Conservation (phyloP, 37 sponge, comb jelly and placozoan genomes). For the Beroe ovata region DNA sequence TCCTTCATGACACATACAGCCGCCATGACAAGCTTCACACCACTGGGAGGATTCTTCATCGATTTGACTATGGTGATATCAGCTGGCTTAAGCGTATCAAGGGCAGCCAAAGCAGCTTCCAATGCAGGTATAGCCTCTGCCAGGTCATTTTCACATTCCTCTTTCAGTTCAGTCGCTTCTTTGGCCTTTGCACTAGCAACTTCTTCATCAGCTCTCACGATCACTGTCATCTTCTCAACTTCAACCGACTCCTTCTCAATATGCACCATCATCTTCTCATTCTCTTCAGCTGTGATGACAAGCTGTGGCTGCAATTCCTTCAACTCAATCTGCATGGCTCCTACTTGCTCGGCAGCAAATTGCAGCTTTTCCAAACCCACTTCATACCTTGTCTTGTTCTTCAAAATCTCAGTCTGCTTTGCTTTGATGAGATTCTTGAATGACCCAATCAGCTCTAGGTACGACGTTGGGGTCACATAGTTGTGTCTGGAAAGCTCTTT, state of each 20-base stretch:
- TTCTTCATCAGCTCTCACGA: conserved; percentile 88
- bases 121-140: conserved; percentile 99
- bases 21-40: conserved; percentile 96
- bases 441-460: conserved; percentile 96
- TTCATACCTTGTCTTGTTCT: conserved; percentile 89
- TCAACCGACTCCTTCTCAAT: conserved; percentile 88
- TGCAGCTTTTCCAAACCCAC: conserved; percentile 94
- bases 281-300: conserved; percentile 82
- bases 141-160: conserved; percentile 97
- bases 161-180: conserved; percentile 89
- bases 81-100: conserved; percentile 95
- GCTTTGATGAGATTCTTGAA: conserved; percentile 84
- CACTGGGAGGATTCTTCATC: conserved; percentile 94
- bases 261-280: conserved; percentile 92
- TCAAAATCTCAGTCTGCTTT: conserved; percentile 83
- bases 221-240: conserved; percentile 86
- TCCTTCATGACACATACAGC: conserved; percentile 99
- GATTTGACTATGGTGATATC: conserved; percentile 96
- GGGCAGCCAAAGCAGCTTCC: conserved; percentile 92
- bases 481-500: conserved; percentile 84
- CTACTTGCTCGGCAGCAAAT: conserved; percentile 97
- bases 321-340: conserved; percentile 94
- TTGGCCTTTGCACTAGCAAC: conserved; percentile 91
- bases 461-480: conserved; percentile 97
- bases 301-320: conserved; percentile 97